Evolutionary conservation across 2,888 invertebrate genomes (phyloP).

Genomic region (Margaritifera margaritifera): DNA sequence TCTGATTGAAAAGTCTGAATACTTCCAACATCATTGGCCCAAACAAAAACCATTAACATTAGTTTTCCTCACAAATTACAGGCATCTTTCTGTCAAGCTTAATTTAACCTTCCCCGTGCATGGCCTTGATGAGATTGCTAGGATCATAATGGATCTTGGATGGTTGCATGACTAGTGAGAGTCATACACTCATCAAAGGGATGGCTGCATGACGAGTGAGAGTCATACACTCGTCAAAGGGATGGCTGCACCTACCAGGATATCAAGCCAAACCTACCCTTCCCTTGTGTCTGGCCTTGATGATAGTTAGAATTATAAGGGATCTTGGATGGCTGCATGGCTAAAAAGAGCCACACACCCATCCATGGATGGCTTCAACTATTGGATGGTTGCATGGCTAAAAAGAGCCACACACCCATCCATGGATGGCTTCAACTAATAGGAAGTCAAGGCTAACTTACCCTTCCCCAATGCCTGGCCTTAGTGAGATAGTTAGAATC

Average conservation of each 20-base stretch:
- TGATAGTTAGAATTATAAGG: conserved; percentile 85
- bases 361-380: conserved; percentile 89
- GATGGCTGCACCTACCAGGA: conserved; percentile 86
- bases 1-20: too few relatives aligned
- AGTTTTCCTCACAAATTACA: too few relatives aligned
- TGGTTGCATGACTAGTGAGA: conserved; percentile 95
- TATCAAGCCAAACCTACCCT: conserved; percentile 76
- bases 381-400: conserved; percentile 94
- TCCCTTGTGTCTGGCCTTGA: conserved; percentile 74
- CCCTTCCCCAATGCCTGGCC: conserved; percentile 69
- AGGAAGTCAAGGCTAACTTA: conserved; percentile 78
- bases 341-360: conserved; percentile 91
- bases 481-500: conserved; percentile 82
- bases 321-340: conserved; percentile 91
- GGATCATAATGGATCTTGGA: conserved; percentile 86
- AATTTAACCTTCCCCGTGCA: conserved; percentile 66
- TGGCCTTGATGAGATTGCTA: conserved; percentile 78
- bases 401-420: conserved; percentile 91
- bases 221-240: conserved; percentile 92
- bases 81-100: too few relatives aligned
- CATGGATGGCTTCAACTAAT: conserved; percentile 88
- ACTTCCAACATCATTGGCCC: too few relatives aligned
- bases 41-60: too few relatives aligned
- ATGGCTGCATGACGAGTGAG: conserved; percentile 93
- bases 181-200: conserved; percentile 89